Percentiles rank a stretch among this genome's conserved stretches.
These are phyloP conservation scores for Sebastiscus albofasciatus DNA, from an alignment of 2,797 vertebrate genomes.

Conservation along the genomic window DNA sequence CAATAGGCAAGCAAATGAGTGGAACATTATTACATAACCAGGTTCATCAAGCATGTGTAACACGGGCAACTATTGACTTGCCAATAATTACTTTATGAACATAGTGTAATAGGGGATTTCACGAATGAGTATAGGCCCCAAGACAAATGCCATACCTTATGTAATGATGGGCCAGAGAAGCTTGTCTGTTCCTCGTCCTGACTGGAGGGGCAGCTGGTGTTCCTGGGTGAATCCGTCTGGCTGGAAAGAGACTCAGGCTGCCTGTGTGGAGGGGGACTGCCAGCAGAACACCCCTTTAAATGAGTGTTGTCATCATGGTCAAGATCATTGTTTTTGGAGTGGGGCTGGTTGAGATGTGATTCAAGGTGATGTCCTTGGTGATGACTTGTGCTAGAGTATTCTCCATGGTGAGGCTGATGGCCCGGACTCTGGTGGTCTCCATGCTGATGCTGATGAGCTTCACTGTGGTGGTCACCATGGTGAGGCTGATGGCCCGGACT, in stretches of 20 bases:
- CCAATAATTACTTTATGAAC: slow-evolving; percentile 4
- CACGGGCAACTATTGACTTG: slow-evolving; percentile 13
- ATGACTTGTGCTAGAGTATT: slow-evolving; percentile 6
- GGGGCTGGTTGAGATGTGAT: slow-evolving; percentile 15
- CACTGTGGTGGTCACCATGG: neutral
- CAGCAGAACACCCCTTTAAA: slow-evolving; percentile 17
- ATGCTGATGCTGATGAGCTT: neutral
- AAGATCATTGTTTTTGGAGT: slow-evolving; percentile 13
- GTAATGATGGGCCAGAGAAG: slow-evolving; percentile 50
- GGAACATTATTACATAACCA: slow-evolving; percentile 60
- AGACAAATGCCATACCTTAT: slow-evolving; percentile 58
- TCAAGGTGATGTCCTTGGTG: slow-evolving; percentile 19
- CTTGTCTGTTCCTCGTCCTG: slow-evolving; percentile 69
- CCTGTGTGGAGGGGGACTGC: slow-evolving; percentile 10
- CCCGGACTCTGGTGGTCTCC: neutral
- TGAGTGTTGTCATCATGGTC: slow-evolving; percentile 10
- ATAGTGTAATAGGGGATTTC: neutral
- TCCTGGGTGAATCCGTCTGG: slow-evolving; percentile 54
- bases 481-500: neutral
- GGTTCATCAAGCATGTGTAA: slow-evolving; percentile 37
- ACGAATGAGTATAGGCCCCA: neutral
- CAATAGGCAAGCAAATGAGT: slow-evolving; percentile 60
- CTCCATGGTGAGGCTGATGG: slow-evolving; percentile 17
- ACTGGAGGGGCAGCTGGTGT: slow-evolving; percentile 50
- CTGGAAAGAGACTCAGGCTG: slow-evolving; percentile 45